These are phyloP conservation scores for Heliconius eleuchia DNA, from an alignment of 1,140 invertebrate genomes.

Conservation along the genomic window DNA sequence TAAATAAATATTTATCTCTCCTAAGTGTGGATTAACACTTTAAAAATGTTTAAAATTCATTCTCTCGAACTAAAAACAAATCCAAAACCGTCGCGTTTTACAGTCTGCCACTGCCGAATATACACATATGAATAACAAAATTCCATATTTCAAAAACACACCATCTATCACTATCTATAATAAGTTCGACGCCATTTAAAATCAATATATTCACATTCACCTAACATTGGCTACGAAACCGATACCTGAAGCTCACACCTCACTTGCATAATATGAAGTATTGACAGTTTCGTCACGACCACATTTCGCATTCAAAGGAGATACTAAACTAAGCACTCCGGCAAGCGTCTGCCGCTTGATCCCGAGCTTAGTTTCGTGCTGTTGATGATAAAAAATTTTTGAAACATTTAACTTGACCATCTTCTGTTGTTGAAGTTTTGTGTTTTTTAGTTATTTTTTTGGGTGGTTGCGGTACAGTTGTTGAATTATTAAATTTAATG, in stretches of 20 bases:
- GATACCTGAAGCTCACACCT: conserved; percentile 10
- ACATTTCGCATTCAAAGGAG: conserved; percentile 36
- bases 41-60: too few relatives aligned
- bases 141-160: neutral
- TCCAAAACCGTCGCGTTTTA: neutral
- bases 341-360: conserved; percentile 36
- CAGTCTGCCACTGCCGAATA: too few relatives aligned
- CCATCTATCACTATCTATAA: neutral
- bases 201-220: conserved; percentile 9
- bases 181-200: neutral
- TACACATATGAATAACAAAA: neutral
- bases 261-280: conserved; percentile 28
- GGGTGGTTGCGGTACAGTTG: neutral
- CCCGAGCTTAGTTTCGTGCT: conserved; percentile 31
- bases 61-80: neutral
- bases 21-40: too few relatives aligned
- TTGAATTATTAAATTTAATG: neutral
- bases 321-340: conserved; percentile 35
- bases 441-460: neutral
- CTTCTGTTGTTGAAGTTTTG: neutral
- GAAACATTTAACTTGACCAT: conserved; percentile 25
- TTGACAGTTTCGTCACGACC: conserved; percentile 36
- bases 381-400: conserved; percentile 31
- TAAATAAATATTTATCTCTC: too few relatives aligned
- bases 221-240: conserved; percentile 7